These are phyloP conservation scores for Monomorium pharaonis DNA, from an alignment of 1,140 invertebrate genomes.

Conservation along the genomic window DNA sequence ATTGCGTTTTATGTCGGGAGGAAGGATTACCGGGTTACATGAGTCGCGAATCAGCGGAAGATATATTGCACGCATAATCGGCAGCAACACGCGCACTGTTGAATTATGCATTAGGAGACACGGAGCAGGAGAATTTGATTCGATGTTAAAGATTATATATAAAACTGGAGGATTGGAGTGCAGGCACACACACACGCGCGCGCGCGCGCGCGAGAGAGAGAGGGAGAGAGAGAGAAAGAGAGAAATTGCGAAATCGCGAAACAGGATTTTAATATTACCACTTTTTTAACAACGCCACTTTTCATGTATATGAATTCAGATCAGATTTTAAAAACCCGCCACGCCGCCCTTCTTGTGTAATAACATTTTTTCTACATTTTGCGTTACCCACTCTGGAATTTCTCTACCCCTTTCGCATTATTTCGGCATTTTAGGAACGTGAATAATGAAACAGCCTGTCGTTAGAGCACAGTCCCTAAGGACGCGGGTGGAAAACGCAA, in stretches of 20 bases:
- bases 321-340: background rate
- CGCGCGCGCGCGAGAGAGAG: too few relatives aligned
- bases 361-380: background rate
- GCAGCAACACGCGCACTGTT: slow-evolving; percentile 24
- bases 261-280: background rate
- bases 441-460: too few relatives aligned
- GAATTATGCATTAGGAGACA: slow-evolving; percentile 42
- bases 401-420: too few relatives aligned
- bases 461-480: background rate
- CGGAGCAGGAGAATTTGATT: slow-evolving; percentile 32
- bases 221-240: background rate
- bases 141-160: slow-evolving; percentile 33
- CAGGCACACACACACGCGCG: background rate
- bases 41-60: slow-evolving; percentile 29
- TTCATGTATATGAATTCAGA: background rate
- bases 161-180: background rate
- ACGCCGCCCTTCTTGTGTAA: too few relatives aligned
- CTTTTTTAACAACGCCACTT: background rate
- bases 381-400: background rate
- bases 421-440: background rate
- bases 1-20: slow-evolving; percentile 25
- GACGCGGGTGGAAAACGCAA: background rate
- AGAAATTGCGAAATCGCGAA: background rate
- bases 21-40: slow-evolving; percentile 26
- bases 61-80: slow-evolving; percentile 53